Evolutionary conservation across 2,888 invertebrate genomes (phyloP).

Genomic region (Spilosoma lubricipeda): DNA sequence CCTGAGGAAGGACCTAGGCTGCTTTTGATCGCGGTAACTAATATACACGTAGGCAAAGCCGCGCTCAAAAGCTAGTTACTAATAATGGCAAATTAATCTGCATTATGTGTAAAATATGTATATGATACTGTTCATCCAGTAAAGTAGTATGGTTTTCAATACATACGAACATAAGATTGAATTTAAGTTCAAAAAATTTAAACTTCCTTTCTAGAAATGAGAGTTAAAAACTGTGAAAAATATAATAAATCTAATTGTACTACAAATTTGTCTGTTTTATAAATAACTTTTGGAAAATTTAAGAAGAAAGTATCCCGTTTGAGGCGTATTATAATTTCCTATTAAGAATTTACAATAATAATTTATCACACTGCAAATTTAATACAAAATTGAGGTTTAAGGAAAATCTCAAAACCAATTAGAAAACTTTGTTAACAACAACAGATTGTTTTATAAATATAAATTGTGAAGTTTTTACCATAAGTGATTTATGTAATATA

Average conservation of each 20-base stretch:
- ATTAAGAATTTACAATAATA: slow-evolving; percentile 9
- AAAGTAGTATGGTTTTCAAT: too few species aligned
- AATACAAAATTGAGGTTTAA: slow-evolving; percentile 10
- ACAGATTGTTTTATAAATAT: slow-evolving; percentile 6
- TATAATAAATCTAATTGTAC: background rate
- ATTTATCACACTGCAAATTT: slow-evolving; percentile 11
- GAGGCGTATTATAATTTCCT: background rate
- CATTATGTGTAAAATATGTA: too few species aligned
- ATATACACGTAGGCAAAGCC: too few species aligned
- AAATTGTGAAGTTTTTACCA: background rate
- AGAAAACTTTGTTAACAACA: slow-evolving; percentile 14
- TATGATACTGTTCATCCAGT: too few species aligned
- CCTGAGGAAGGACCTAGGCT: too few species aligned
- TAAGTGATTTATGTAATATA: background rate
- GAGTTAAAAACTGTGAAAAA: background rate
- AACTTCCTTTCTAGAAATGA: too few species aligned
- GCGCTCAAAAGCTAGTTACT: too few species aligned
- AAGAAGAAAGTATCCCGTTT: slow-evolving; percentile 1
- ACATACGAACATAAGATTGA: too few species aligned
- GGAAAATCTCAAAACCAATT: slow-evolving; percentile 10
- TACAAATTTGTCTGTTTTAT: background rate
- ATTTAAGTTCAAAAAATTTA: too few species aligned
- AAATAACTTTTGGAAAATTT: background rate
- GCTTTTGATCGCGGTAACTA: too few species aligned
- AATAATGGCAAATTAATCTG: background rate